Base-by-base conservation (phyloP, 1,140 invertebrate genomes). In the Lucilia sericata region DNA sequence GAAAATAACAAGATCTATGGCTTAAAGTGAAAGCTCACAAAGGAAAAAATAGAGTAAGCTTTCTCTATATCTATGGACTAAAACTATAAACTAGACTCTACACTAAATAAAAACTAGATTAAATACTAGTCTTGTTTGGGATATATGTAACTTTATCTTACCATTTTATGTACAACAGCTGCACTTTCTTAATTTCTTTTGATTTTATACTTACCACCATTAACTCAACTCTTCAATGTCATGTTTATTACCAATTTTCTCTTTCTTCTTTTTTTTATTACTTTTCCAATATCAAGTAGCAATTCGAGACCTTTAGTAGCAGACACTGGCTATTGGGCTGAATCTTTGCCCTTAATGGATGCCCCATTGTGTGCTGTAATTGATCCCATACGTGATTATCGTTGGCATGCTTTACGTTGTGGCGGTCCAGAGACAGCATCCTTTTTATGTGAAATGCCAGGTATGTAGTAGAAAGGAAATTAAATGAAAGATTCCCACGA, bases 371-470 rank as follows among this genome's bases (percentile, higher is more conserved):
- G 95, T 86, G 94, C 94, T 2, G 94, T 94, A 5, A 93, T 94
- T 74, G 94, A 95, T 88, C 94, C 95, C 12, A 92, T 94, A 4
- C 92, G 93, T 2, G 94, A 95, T 88, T 95, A 94, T 88, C 93
- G 94, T 82, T 95, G 95, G 95, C 93, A 94, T 86, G 93, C 94
- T 0, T 91, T 94, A 19, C 92, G 93, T 12, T 95, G 95, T 86
- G 94, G 94, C 2, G 94, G 94, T n/a, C 94, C 94, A 0, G 94
- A 94, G 84, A 93, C 94, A 0, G 94, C 95, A 2, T 94, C 95
- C 21, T 95, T 95, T 88, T 94, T 95, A 75, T 95, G 95, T 88
- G 94, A 95, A 92, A 91, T 95, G 86, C 94, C 94, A 86, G 94
- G 95, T 95, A 92, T 90, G 91, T 8, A 80, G 13, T 8, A 42